phyloP scores from a whole-genome alignment of 2,113 vertebrate genomes.

The Oryzias curvinotus region DNA sequence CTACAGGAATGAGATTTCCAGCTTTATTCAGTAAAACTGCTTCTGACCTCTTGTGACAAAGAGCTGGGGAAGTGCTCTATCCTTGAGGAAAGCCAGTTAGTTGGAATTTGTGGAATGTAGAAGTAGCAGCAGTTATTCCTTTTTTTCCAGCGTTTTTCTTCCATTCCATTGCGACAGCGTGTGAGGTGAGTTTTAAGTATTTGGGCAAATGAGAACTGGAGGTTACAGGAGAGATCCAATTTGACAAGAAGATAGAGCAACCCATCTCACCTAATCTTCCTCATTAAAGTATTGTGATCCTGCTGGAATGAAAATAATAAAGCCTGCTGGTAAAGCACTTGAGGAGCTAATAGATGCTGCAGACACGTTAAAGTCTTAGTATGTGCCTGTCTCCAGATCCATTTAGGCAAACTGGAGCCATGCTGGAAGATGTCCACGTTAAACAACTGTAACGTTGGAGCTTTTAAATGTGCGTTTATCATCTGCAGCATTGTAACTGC shows the following conservation, averaged over 20 bases:
- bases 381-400: slow-evolving; percentile 28
- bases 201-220: slow-evolving; percentile 23
- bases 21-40: slow-evolving; percentile 41
- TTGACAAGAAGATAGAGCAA: slow-evolving; percentile 38
- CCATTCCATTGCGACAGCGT: not conserved
- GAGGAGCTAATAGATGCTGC: slow-evolving; percentile 53
- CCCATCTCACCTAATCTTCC: slow-evolving; percentile 46
- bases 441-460: slow-evolving; percentile 29
- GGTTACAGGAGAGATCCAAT: slow-evolving; percentile 37
- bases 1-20: slow-evolving; percentile 63
- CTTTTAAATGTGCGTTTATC: slow-evolving; percentile 11
- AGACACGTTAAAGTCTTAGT: slow-evolving; percentile 41
- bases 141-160: slow-evolving; percentile 25
- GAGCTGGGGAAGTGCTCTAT: slow-evolving; percentile 44
- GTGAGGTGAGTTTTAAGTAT: slow-evolving; percentile 16
- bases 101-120: slow-evolving; percentile 26
- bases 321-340: slow-evolving; percentile 63
- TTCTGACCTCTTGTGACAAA: slow-evolving; percentile 44
- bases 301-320: slow-evolving; percentile 21
- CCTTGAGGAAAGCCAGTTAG: slow-evolving; percentile 29
- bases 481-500: slow-evolving; percentile 16
- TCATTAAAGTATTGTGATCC: slow-evolving; percentile 43
- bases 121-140: slow-evolving; percentile 21
- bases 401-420: not conserved
- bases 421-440: slow-evolving; percentile 34